Percentiles rank a stretch among this genome's conserved stretches.
phyloP scores from a whole-genome alignment of 2,113 vertebrate genomes.

The Alosa alosa region DNA sequence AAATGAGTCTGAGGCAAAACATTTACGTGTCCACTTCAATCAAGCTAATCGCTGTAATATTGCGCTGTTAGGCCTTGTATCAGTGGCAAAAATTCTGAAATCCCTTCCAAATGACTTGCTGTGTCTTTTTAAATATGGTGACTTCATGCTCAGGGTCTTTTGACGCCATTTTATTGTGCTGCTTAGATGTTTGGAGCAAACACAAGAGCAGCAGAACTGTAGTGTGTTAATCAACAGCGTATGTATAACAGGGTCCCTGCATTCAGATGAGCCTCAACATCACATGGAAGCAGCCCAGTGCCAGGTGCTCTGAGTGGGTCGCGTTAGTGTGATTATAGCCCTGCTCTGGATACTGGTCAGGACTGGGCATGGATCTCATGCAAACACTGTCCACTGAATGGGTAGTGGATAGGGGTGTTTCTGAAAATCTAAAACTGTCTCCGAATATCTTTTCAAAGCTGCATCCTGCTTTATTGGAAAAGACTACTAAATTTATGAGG shows the following conservation, averaged over 20 bases:
- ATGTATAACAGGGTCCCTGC: not conserved
- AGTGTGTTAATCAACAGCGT: not conserved
- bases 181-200: not conserved
- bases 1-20: not conserved
- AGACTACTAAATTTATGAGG: too few species aligned
- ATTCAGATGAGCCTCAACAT: not conserved
- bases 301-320: not conserved
- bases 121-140: not conserved
- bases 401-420: not conserved
- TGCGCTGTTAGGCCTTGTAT: not conserved
- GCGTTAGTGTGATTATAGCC: not conserved
- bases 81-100: not conserved
- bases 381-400: not conserved
- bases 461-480: too few species aligned
- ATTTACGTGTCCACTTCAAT: not conserved
- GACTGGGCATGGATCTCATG: too few species aligned
- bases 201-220: not conserved
- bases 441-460: not conserved
- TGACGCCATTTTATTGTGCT: not conserved
- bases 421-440: not conserved
- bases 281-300: not conserved
- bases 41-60: not conserved
- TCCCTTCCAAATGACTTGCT: not conserved
- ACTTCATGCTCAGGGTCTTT: not conserved
- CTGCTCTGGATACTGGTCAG: not conserved